A percentile compares a stretch with the other conserved stretches of the same genome.
phyloP scores from a whole-genome alignment of 2,113 vertebrate genomes.

The Thalassoma bifasciatum region DNA sequence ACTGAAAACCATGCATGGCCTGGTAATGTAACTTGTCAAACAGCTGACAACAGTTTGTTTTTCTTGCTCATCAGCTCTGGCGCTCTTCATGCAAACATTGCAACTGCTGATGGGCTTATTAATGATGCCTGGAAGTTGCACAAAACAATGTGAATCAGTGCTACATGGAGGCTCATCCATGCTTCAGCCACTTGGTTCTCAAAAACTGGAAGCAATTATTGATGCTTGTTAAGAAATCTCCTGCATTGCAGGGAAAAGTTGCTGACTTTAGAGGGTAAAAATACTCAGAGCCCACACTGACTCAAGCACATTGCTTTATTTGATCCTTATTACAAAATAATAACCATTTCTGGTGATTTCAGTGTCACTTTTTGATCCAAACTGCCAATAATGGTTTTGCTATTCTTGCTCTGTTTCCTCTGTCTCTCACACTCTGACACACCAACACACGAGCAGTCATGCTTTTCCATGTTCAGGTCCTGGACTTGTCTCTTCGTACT shows the following conservation, averaged over 20 bases:
- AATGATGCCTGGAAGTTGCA: conserved; percentile 32
- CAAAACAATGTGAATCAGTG: conserved; percentile 10
- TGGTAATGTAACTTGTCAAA: conserved; percentile 43
- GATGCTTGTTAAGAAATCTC: background rate
- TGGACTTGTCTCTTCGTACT: conserved; percentile 71
- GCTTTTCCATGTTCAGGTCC: conserved; percentile 79
- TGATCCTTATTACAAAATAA: background rate
- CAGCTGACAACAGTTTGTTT: conserved; percentile 44
- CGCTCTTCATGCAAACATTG: conserved; percentile 23
- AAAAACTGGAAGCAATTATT: conserved; percentile 1
- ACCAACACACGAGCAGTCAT: conserved; percentile 55
- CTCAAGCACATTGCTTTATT: background rate
- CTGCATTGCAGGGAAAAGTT: background rate
- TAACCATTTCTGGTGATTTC: background rate
- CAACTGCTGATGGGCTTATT: conserved; percentile 35
- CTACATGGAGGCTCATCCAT: background rate
- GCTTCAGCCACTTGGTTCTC: background rate
- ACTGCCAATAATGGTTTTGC: background rate
- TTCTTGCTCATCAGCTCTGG: conserved; percentile 38
- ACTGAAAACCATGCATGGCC: background rate
- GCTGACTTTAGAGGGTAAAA: background rate
- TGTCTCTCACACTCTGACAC: conserved; percentile 26
- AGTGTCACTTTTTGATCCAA: background rate
- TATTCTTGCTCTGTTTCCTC: conserved; percentile 12
- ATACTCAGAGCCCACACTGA: background rate